Evolutionary conservation across 2,797 vertebrate genomes (phyloP).

Genomic region (Anabacerthia variegaticeps): DNA sequence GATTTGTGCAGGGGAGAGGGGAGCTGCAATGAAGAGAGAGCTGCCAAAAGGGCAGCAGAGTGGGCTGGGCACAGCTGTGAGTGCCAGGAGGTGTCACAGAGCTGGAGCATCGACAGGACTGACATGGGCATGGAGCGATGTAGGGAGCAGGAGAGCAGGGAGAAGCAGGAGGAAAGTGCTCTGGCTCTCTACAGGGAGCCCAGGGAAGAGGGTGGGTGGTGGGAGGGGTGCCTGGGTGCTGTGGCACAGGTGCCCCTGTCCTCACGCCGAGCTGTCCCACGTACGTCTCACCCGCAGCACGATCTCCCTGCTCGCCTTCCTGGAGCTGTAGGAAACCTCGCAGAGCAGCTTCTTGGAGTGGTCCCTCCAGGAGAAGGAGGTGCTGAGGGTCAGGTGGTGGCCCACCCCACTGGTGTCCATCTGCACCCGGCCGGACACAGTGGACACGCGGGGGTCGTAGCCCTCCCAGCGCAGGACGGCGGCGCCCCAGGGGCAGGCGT

Average conservation of each 20-base stretch:
- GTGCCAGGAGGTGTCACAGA: not conserved
- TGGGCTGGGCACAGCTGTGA: not conserved
- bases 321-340: not conserved
- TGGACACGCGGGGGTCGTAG: not conserved
- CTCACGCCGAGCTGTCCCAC: not conserved
- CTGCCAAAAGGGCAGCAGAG: fast-evolving
- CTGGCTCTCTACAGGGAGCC: not conserved
- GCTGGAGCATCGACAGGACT: not conserved
- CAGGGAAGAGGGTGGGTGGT: no score
- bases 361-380: conserved; percentile 72
- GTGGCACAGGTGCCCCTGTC: not conserved
- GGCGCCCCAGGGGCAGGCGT: conserved; percentile 14
- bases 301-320: not conserved
- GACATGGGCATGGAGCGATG: fast-evolving
- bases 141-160: not conserved
- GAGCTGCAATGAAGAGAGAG: not conserved
- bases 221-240: not conserved
- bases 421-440: not conserved
- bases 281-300: conserved; percentile 69
- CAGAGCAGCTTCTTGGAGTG: conserved; percentile 65
- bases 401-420: not conserved
- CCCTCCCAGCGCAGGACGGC: conserved; percentile 62
- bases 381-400: conserved; percentile 20
- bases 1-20: not conserved
- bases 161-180: not conserved